Base-by-base conservation (phyloP, 2,113 vertebrate genomes). In the Petrocephalus microphthalmus region DNA sequence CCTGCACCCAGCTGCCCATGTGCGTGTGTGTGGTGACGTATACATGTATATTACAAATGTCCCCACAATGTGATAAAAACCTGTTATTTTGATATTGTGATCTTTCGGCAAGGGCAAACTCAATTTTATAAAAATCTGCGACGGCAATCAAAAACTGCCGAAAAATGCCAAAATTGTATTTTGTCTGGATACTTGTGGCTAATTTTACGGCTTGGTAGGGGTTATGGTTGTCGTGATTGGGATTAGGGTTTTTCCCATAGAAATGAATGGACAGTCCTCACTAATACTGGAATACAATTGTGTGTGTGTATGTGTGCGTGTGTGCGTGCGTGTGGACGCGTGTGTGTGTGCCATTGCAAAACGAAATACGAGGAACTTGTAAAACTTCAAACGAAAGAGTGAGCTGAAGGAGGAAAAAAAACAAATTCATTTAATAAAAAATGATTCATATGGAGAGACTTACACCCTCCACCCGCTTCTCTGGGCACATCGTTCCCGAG, bases 401-500 rank as follows among this genome's bases (percentile, higher is more conserved):
- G n/a, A 60, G n/a, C 25, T 42, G 71, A 52, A 81, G 25, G 15
- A 71, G 5, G 4, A 15, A 67, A 53, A 29, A 53, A 53, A 84
- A 84, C 45, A 84, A 84, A 0, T 82, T 84, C 3, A 84, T 17
- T 84, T 84, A 6, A 15, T 6, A 5, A 47, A 25, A 84, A 53
- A 49, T 85, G 84, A 84, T 53, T 84, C 83, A 84, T 52, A 53
- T 25, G 42, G 20, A 85, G n/a, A 81, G 33, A 42, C 53, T 81
- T 29, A 74, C 29, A 37, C 64, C 87, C 52, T n/a, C 64, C 47
- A 52, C 86, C 86, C 53, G 17, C 86, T n/a, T 51, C 52, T 20
- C 67, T n/a, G n/a, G 84, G 84, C 51, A 54, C 4, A 15, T 85
- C 84, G 33, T 22, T 29, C n/a, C 22, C 13, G 0, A 85, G 84